Percentiles rank a stretch among this genome's conserved stretches.
Conservation (phyloP, 2,797 vertebrate genomes). For the Cryptoprocta ferox region DNA sequence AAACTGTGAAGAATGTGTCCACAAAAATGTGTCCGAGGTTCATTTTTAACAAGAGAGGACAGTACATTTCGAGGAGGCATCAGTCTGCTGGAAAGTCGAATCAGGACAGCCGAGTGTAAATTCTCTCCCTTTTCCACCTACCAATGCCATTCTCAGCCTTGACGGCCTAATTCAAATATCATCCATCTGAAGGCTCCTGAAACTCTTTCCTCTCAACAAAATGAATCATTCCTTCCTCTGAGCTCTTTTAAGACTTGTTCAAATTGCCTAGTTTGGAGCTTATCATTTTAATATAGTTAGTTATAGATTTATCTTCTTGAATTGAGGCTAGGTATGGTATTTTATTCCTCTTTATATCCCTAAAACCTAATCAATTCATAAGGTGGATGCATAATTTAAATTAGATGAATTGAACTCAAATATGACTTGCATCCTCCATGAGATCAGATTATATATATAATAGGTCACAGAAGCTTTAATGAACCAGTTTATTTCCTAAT, state of each 20-base stretch:
- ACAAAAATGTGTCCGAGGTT: neutral
- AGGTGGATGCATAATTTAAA: conserved; percentile 75
- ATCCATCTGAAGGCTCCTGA: conserved; percentile 6
- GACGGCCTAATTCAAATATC: neutral
- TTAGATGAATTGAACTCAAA: conserved; percentile 68
- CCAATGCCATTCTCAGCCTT: neutral
- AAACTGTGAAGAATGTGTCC: neutral
- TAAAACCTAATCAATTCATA: conserved; percentile 70
- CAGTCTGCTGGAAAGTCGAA: neutral
- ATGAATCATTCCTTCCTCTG: conserved; percentile 52
- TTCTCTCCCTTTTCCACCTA: neutral
- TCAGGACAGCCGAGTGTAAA: neutral
- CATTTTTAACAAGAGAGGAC: neutral
- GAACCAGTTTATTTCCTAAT: neutral
- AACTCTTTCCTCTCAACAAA: conserved; percentile 7
- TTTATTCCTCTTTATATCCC: conserved; percentile 63
- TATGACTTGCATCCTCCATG: conserved; percentile 57
- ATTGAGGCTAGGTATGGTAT: conserved; percentile 47
- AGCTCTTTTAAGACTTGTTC: conserved; percentile 43
- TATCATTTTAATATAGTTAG: conserved; percentile 70
- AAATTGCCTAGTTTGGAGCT: conserved; percentile 62
- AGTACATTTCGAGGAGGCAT: neutral
- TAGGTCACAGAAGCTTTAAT: neutral
- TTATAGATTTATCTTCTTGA: conserved; percentile 71
- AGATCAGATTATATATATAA: conserved; percentile 54